phyloP scores from a whole-genome alignment of 2,113 vertebrate species.

The Misgurnus mizolepis region DNA sequence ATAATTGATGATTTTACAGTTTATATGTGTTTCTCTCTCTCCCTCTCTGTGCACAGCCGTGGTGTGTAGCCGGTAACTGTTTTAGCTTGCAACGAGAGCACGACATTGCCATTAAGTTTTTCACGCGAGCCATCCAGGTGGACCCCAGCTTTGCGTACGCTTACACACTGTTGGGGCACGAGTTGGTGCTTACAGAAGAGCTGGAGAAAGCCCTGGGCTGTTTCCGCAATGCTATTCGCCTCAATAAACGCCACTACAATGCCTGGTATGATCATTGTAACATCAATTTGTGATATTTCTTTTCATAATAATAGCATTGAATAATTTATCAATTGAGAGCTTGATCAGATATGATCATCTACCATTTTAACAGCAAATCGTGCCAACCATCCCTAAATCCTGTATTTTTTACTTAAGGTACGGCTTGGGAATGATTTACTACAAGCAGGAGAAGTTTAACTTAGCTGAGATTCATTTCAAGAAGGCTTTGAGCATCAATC shows the following conservation, averaged over 20 bases:
- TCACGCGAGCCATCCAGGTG: conserved; percentile 98
- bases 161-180: conserved; percentile 94
- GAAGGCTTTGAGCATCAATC: conserved; percentile 97
- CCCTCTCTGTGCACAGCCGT: conserved; percentile 78
- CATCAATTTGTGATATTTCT: too few relatives aligned
- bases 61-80: conserved; percentile 98
- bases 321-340: too few relatives aligned
- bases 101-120: conserved; percentile 98
- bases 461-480: conserved; percentile 99
- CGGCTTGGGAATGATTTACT: conserved; percentile 98
- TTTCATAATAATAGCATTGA: too few relatives aligned
- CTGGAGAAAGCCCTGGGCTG: conserved; percentile 95
- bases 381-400: not conserved
- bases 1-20: too few relatives aligned
- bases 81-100: conserved; percentile 98
- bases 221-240: conserved; percentile 94
- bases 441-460: conserved; percentile 98
- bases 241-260: conserved; percentile 95
- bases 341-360: too few relatives aligned
- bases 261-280: conserved; percentile 78
- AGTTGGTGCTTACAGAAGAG: conserved; percentile 96
- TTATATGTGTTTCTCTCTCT: not conserved
- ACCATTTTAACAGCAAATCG: not conserved
- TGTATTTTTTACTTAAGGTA: conserved; percentile 78
- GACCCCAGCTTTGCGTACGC: conserved; percentile 96